Conservation (phyloP, 37 sponge, comb jelly and placozoan species). For the Ianthella basta region DNA sequence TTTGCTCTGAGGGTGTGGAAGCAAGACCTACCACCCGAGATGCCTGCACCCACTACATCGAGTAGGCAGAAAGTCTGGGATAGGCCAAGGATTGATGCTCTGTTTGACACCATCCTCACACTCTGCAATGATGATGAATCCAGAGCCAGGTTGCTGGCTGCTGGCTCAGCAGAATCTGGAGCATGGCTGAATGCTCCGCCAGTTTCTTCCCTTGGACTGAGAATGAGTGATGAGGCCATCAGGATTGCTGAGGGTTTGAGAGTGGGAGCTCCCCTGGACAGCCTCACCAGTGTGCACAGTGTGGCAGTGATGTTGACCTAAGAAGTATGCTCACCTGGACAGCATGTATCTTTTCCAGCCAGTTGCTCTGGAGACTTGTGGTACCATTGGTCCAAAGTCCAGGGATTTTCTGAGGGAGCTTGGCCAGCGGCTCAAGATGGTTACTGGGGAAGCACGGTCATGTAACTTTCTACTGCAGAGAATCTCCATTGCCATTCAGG, state of each 20-base stretch:
- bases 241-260: conserved; percentile 47
- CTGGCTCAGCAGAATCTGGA: conserved; percentile 31
- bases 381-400: too few relatives aligned
- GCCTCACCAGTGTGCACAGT: conserved; percentile 37
- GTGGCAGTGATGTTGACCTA: conserved; percentile 44
- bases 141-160: conserved; percentile 23
- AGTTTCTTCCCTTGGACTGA: conserved; percentile 29
- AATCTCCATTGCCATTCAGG: too few relatives aligned
- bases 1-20: conserved; percentile 19
- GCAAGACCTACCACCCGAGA: conserved; percentile 3
- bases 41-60: not conserved
- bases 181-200: conserved; percentile 39
- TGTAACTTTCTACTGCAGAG: too few relatives aligned
- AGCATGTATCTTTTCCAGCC: too few relatives aligned
- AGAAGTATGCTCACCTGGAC: too few relatives aligned
- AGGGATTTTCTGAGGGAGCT: too few relatives aligned
- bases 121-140: not conserved
- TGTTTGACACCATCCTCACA: conserved; percentile 22
- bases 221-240: conserved; percentile 21
- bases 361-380: too few relatives aligned
- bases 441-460: too few relatives aligned
- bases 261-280: conserved; percentile 38
- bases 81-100: not conserved
- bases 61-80: conserved; percentile 45
- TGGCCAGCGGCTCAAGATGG: too few relatives aligned